Base-by-base conservation (phyloP, 2,113 vertebrate species). In the Anarrhichthys ocellatus region DNA sequence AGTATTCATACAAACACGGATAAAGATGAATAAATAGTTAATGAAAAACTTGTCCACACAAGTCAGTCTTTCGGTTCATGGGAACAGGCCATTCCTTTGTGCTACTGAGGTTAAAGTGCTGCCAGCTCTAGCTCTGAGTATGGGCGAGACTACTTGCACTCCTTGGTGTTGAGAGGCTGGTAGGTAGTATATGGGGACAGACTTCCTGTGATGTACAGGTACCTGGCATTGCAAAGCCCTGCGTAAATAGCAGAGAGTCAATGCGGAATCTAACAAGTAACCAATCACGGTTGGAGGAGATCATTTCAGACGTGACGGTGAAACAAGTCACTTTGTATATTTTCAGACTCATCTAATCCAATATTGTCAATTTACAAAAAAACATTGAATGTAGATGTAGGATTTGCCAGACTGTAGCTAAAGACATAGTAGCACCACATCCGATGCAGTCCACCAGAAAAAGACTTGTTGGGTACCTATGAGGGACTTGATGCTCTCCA, bases 401-500 rank as follows among this genome's bases (percentile, higher is more conserved):
- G 17, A 44, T 61, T 56, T 32, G 34, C 17, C 8, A 18, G 44
- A 63, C n/a, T 42, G 18, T 9, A 34, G 29, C 9, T 50, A 29
- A 24, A 59, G 22, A 61, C 11, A 70, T 2, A 65, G 59, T 10
- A 77, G 34, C 34, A 38, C 18, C 22, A 7, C 5, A 10, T 9
- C 38, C 11, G 56, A n/a, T 81, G 7, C 22, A 64, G 9, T 46
- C 2, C 11, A 3, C 1, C 40, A 67, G 24, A 58, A 59, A 36
- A 50, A 27, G 9, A 42, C 7, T 24, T 29, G 8, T 58, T 24
- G n/a, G 89, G 92, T 97, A 99, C 98, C 98, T 96, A 99, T 99
- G 94, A 99, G 96, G 79, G 98, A 99, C 90, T 99, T 99, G 85
- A 99, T 99, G 95, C 96, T 99, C 95, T 99, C 98, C 91, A 99